Evolutionary conservation across 2,797 vertebrate species (phyloP), one percentile per base, ranked within the genome.

Genomic region (Lophura swinhoii): DNA sequence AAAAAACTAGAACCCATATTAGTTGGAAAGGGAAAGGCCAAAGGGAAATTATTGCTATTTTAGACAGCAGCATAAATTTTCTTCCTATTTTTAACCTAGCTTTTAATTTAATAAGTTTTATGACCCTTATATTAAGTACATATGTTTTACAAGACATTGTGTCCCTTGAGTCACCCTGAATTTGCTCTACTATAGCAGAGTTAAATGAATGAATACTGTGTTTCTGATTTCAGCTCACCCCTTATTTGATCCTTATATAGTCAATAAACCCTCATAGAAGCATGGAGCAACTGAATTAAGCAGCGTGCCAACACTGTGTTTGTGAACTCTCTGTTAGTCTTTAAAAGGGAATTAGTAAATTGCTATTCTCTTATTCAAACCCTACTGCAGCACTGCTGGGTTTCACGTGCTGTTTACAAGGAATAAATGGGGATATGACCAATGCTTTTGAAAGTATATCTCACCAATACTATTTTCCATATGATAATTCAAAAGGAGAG

Each of bases 41-140:
- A 94, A 97, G 98, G 98, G 98, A 98, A 99, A 98, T 97, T 88
- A 98, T 97, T 98, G 98, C 98, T 98, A 97, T 96, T 97, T 98
- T 96, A 98, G 98, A 98, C 98, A 99, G 98, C 98, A 97, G 91
- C 98, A 99, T 99, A 99, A 99, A 99, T 99, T 99, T 98, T 98
- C 98, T 98, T 98, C 98, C 98, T 98, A 98, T 99, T 99, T 99
- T 99, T 98, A 98, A 98, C 99, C 98, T 98, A 98, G 98, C 98
- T 99, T 99, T 99, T 99, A 99, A 99, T 99, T 99, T 98, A 99
- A 98, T 98, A 99, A 98, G 98, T 99, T 99, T 99, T 99, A 99
- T 98, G 98, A 97, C 98, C 97, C 97, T 98, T 98, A 98, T 99
- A 99, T 99, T 98, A 98, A 98, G 98, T 99, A 98, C 98, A 99